A percentile compares a stretch with the other conserved stretches of the same genome.
Evolutionary conservation across 23 tunicate species (phyloP).

Genomic region (Styela clava): DNA sequence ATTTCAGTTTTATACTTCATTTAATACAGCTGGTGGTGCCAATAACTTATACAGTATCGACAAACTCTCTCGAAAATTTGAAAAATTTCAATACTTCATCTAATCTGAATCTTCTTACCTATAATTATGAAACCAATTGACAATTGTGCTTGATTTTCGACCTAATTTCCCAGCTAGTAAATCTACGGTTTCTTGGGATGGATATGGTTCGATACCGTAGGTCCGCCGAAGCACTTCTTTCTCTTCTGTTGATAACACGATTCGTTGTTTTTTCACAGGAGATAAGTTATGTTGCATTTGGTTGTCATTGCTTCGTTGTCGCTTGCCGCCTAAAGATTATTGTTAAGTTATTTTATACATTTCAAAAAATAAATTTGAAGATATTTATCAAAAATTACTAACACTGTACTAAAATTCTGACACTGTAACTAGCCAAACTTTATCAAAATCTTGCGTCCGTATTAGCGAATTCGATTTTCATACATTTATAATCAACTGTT

Average conservation of each 20-base stretch:
- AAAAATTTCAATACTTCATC: no score
- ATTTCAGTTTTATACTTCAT: no score
- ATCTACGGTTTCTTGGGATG: constrained; percentile 50
- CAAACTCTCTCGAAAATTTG: no score
- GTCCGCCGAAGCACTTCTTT: constrained; percentile 38
- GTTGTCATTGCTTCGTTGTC: constrained; percentile 20
- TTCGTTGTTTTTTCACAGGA: constrained; percentile 43
- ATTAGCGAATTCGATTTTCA: no score
- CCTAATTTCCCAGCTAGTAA: constrained; percentile 37
- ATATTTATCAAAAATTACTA: no score
- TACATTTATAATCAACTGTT: no score
- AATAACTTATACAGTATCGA: no score
- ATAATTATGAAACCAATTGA: constrained; percentile 70
- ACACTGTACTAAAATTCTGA: neutral
- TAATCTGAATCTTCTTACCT: no score
- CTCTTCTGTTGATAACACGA: constrained; percentile 48
- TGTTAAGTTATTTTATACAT: no score
- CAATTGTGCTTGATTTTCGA: constrained; percentile 47
- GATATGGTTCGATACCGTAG: constrained; percentile 46
- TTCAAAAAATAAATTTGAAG: no score
- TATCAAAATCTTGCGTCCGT: neutral
- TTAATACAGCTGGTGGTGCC: no score
- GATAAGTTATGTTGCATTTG: constrained; percentile 18
- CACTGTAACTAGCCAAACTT: no score
- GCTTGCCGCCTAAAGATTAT: constrained; percentile 13